These are phyloP conservation scores for Doryteuthis pealeii DNA, from an alignment of 1,140 invertebrate species.

Conservation along the genomic window DNA sequence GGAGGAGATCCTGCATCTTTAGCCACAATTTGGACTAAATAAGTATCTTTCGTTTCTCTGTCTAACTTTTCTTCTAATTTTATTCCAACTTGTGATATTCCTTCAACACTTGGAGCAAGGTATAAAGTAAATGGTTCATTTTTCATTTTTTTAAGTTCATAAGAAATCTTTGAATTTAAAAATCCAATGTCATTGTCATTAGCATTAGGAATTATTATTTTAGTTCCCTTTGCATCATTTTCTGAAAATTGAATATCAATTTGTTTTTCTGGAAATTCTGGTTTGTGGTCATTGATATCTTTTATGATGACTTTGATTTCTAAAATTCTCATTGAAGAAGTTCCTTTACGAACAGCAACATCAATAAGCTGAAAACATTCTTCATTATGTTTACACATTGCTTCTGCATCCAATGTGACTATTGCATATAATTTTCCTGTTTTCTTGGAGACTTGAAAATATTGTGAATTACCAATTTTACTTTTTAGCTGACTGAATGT, in stretches of 20 bases:
- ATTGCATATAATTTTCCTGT: neutral
- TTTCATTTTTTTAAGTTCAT: constrained; percentile 57
- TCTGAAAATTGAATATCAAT: constrained; percentile 29
- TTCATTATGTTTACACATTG: neutral
- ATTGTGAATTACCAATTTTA: neutral
- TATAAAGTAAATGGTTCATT: constrained; percentile 71
- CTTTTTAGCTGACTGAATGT: neutral
- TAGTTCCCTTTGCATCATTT: constrained; percentile 24
- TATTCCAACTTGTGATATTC: constrained; percentile 63
- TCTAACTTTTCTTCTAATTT: constrained; percentile 78
- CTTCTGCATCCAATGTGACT: neutral
- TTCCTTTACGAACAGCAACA: neutral
- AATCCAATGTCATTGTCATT: constrained; percentile 78
- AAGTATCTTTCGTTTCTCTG: constrained; percentile 79
- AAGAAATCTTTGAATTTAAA: neutral
- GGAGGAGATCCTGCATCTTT: constrained; percentile 72
- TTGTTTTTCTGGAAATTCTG: constrained; percentile 65
- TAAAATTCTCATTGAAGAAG: neutral
- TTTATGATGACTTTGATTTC: constrained; percentile 88
- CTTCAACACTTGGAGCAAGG: constrained; percentile 69
- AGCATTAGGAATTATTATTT: constrained; percentile 50
- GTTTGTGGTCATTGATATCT: constrained; percentile 81
- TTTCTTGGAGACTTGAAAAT: neutral
- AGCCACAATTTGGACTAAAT: constrained; percentile 82
- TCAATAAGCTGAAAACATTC: neutral